These are phyloP conservation scores for Cassiopea andromeda DNA, from an alignment of 30 jellyfish, hydroid and myxozoan genomes.

Conservation along the genomic window DNA sequence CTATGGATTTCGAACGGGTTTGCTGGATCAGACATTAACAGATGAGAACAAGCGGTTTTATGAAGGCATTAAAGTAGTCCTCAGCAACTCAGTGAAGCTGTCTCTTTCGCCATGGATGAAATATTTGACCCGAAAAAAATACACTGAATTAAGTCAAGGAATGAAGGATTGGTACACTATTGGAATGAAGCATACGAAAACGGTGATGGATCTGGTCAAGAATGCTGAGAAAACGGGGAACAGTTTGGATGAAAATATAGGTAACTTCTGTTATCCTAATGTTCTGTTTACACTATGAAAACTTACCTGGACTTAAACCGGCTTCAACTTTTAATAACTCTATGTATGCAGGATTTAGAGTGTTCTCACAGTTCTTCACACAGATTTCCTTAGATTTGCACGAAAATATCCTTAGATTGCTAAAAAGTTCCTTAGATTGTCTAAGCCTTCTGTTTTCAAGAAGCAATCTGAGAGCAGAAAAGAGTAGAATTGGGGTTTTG, in stretches of 20 bases:
- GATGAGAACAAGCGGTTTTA: background rate
- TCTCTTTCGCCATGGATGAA: background rate
- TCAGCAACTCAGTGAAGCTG: background rate
- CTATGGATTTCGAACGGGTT: slow-evolving; percentile 7
- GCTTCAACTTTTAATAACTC: background rate
- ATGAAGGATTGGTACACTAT: background rate
- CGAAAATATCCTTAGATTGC: no score
- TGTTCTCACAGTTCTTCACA: no score
- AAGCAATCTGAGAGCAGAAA: no score
- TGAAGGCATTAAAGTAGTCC: background rate
- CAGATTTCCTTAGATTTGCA: no score
- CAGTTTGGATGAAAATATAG: background rate
- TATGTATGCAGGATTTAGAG: no score
- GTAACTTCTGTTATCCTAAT: background rate
- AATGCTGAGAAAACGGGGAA: background rate
- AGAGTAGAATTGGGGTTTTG: no score
- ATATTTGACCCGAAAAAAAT: background rate
- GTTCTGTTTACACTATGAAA: no score
- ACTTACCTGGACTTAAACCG: no score
- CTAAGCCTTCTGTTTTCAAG: no score
- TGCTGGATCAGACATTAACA: background rate
- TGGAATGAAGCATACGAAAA: background rate
- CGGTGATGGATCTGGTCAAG: background rate
- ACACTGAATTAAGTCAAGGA: background rate
- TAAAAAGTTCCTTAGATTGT: no score